Percentiles rank a stretch among this genome's conserved stretches.
These are phyloP conservation scores for Parauchenoglanis ngamensis DNA, from an alignment of 2,797 vertebrate genomes.

Conservation along the genomic window DNA sequence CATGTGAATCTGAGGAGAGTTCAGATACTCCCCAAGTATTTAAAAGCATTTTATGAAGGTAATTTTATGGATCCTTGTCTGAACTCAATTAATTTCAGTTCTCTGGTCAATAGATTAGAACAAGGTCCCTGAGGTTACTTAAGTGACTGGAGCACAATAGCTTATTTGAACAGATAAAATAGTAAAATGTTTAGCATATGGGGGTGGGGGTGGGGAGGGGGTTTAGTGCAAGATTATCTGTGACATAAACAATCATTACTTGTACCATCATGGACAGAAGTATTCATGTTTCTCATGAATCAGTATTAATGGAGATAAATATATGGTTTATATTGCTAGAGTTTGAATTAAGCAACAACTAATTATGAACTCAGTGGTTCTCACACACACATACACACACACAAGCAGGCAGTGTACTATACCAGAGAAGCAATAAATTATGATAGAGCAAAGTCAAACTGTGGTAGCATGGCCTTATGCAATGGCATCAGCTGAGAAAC, in stretches of 20 bases:
- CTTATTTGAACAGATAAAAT: not conserved
- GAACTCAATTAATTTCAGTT: slow-evolving; percentile 36
- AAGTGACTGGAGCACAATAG: not conserved
- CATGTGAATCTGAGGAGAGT: not conserved
- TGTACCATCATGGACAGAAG: not conserved
- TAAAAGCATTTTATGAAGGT: slow-evolving; percentile 20
- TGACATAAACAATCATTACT: not conserved
- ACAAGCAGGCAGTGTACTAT: not conserved
- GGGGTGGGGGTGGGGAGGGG: not conserved
- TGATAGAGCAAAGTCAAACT: not conserved
- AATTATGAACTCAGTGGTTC: not conserved
- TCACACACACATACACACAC: no score
- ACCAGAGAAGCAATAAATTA: not conserved
- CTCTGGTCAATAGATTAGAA: not conserved
- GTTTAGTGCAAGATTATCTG: not conserved
- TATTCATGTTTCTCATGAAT: not conserved
- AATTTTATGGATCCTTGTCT: slow-evolving; percentile 45
- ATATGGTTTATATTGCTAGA: not conserved
- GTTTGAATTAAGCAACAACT: not conserved
- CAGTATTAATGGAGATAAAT: not conserved
- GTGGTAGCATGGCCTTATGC: not conserved
- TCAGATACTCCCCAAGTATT: slow-evolving; percentile 14
- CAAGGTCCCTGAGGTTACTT: not conserved
- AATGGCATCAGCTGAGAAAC: not conserved
- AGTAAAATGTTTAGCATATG: not conserved